Percentiles rank a stretch among this genome's conserved stretches.
Evolutionary conservation across 2,888 invertebrate genomes (phyloP).

Genomic region (Habrosyne pyritoides): DNA sequence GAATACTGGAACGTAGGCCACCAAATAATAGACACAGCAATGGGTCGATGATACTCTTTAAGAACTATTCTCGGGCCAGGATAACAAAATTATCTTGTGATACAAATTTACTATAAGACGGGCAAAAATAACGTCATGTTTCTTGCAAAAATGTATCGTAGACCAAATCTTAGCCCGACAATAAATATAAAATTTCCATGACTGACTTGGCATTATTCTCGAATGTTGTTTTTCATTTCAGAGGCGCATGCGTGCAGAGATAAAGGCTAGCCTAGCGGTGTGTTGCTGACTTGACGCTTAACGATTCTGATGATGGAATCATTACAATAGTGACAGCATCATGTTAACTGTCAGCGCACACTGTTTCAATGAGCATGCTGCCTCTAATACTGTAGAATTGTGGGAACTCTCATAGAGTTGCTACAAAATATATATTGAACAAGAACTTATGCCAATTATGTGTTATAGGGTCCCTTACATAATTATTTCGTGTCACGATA

Average conservation of each 20-base stretch:
- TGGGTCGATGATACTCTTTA: constrained; percentile 62
- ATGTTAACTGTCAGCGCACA: constrained; percentile 75
- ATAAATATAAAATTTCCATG: constrained; percentile 77
- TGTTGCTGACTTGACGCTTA: constrained; percentile 73
- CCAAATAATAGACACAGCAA: constrained; percentile 55
- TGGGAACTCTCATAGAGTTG: constrained; percentile 12
- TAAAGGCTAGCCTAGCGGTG: constrained; percentile 78
- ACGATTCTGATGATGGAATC: constrained; percentile 47
- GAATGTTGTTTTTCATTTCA: constrained; percentile 80
- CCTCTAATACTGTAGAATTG: constrained; percentile 57
- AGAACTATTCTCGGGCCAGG: constrained; percentile 64
- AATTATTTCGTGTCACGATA: too few relatives aligned
- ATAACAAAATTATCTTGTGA: constrained; percentile 36
- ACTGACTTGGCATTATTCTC: constrained; percentile 82
- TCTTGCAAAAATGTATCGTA: constrained; percentile 11
- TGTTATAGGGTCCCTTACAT: neutral
- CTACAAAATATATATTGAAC: neutral
- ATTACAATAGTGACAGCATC: constrained; percentile 51
- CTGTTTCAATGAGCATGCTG: constrained; percentile 79
- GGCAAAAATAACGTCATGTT: too few relatives aligned
- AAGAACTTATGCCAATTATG: too few relatives aligned
- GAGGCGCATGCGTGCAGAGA: constrained; percentile 83
- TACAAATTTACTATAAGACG: constrained; percentile 36
- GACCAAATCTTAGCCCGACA: constrained; percentile 50
- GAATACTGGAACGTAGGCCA: constrained; percentile 74